These are phyloP conservation scores for Ammodramus savannarum DNA, from an alignment of 2,113 vertebrate species.

Conservation along the genomic window DNA sequence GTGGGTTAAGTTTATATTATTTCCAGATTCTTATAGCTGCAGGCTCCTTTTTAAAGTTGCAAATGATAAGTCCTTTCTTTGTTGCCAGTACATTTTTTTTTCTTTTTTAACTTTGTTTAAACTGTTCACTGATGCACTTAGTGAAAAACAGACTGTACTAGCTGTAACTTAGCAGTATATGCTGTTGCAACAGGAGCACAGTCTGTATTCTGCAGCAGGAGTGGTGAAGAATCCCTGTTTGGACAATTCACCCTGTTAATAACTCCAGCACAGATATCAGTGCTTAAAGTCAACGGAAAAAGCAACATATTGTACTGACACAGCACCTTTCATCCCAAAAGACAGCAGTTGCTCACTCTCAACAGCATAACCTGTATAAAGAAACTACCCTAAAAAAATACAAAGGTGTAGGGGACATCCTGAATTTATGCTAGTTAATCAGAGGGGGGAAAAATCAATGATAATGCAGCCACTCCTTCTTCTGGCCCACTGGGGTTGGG, in stretches of 20 bases:
- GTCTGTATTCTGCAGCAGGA: not conserved
- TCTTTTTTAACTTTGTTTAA: slow-evolving; percentile 9
- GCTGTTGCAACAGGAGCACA: not conserved
- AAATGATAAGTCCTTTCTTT: slow-evolving; percentile 68
- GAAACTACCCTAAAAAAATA: not conserved
- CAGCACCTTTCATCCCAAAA: not conserved
- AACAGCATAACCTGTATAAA: not conserved
- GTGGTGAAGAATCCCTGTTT: not conserved
- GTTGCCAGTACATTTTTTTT: slow-evolving; percentile 14
- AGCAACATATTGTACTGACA: not conserved
- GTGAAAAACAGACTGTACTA: slow-evolving; percentile 46
- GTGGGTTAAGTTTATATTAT: slow-evolving; percentile 75
- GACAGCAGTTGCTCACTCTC: not conserved
- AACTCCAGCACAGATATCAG: not conserved
- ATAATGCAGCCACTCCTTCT: not conserved
- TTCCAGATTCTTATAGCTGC: slow-evolving; percentile 75
- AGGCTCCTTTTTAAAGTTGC: slow-evolving; percentile 65
- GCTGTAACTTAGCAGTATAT: not conserved
- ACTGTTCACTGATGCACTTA: slow-evolving; percentile 41
- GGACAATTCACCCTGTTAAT: not conserved
- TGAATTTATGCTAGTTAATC: not conserved
- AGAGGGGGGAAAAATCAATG: not conserved
- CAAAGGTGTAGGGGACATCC: not conserved
- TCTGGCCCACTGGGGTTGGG: not conserved
- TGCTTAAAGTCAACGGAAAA: not conserved